phyloP scores from a whole-genome alignment of 2,888 invertebrate species.

The Tetranychus piercei region DNA sequence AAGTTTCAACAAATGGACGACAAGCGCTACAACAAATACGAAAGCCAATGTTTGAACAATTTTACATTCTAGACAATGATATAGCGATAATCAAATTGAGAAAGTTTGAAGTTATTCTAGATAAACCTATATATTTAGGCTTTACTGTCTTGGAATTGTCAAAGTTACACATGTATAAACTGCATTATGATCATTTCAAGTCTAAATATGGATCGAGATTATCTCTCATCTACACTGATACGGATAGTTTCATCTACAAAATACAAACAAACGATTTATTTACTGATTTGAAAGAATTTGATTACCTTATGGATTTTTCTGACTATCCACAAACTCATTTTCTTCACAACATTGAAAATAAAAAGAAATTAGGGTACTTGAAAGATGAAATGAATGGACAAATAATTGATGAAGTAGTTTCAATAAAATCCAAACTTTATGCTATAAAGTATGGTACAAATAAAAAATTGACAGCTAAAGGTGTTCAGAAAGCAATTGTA shows the following conservation, averaged over 20 bases:
- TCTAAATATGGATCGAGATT: slow-evolving; percentile 27
- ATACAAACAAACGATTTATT: slow-evolving; percentile 29
- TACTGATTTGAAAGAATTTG: slow-evolving; percentile 24
- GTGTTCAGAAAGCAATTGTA: neutral
- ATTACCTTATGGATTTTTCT: slow-evolving; percentile 26
- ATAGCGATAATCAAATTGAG: slow-evolving; percentile 8
- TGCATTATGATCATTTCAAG: slow-evolving; percentile 26
- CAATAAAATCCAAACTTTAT: slow-evolving; percentile 23
- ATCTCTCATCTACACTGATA: slow-evolving; percentile 29
- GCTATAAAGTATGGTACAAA: slow-evolving; percentile 2
- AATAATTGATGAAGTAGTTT: slow-evolving; percentile 29
- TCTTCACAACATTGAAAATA: slow-evolving; percentile 26
- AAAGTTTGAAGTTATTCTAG: slow-evolving; percentile 21
- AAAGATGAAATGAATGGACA: slow-evolving; percentile 30
- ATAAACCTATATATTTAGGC: slow-evolving; percentile 28
- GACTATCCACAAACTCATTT: slow-evolving; percentile 29
- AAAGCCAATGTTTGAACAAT: slow-evolving; percentile 19
- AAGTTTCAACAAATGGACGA: slow-evolving; percentile 21
- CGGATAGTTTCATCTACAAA: slow-evolving; percentile 28
- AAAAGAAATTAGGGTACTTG: slow-evolving; percentile 30
- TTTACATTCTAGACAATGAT: slow-evolving; percentile 11
- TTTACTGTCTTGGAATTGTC: slow-evolving; percentile 28
- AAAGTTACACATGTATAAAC: slow-evolving; percentile 29
- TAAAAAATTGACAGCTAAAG: neutral
- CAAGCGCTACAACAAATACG: slow-evolving; percentile 14